phyloP scores from a whole-genome alignment of 2,888 invertebrate genomes.

The Calliphora vomitoria region DNA sequence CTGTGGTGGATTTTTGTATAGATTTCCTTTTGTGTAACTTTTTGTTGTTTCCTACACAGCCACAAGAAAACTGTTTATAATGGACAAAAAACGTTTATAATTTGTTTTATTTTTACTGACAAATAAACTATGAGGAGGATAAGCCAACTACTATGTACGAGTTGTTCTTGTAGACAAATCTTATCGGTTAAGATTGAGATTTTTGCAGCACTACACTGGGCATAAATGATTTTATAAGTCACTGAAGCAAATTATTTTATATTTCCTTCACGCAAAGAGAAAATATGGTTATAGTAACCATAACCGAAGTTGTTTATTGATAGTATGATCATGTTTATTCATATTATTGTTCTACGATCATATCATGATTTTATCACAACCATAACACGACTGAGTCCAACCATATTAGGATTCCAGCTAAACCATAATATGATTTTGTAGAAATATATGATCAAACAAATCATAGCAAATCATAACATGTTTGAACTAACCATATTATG shows the following conservation, averaged over 20 bases:
- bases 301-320: too few species aligned
- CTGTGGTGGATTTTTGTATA: conserved; percentile 14
- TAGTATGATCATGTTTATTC: too few species aligned
- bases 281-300: too few species aligned
- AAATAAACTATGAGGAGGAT: conserved; percentile 69
- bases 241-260: background rate
- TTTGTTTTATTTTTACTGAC: conserved; percentile 72
- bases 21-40: background rate
- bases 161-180: conserved; percentile 44
- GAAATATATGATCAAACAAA: too few species aligned
- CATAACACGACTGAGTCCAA: too few species aligned
- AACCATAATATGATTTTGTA: too few species aligned
- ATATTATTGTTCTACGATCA: too few species aligned
- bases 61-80: conserved; percentile 29
- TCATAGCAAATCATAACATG: too few species aligned
- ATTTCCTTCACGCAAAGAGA: too few species aligned
- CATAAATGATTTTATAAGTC: background rate
- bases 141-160: conserved; percentile 68
- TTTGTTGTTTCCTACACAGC: conserved; percentile 21
- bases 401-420: too few species aligned
- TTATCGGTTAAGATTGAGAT: conserved; percentile 50
- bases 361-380: too few species aligned
- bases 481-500: too few species aligned
- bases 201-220: conserved; percentile 37
- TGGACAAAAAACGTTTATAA: conserved; percentile 59